Conservation (phyloP, 2,113 vertebrate genomes). For the Macaca mulatta region DNA sequence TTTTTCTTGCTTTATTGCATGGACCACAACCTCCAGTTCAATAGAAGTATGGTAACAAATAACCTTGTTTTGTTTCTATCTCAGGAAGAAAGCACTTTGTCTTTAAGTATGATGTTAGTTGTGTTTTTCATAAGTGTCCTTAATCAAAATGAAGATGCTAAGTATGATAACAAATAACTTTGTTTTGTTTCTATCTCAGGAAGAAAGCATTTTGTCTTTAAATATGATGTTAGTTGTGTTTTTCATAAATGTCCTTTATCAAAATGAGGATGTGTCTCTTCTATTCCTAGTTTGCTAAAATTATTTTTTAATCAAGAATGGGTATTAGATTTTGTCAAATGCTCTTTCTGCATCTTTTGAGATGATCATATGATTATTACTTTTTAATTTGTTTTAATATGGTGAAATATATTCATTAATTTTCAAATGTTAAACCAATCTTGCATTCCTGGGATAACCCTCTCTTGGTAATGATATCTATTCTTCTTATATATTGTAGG, state of each 20-base stretch:
- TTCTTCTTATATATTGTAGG: neutral
- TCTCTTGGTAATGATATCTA: neutral
- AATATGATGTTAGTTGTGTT: neutral
- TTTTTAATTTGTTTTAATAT: neutral
- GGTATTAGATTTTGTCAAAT: neutral
- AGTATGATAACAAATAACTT: neutral
- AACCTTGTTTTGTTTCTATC: neutral
- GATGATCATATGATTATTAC: neutral
- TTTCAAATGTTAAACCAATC: neutral
- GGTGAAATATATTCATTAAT: neutral
- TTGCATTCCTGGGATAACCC: neutral
- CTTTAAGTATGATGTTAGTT: neutral
- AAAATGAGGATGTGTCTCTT: neutral
- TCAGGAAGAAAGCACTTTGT: neutral
- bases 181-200: neutral
- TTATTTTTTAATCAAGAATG: neutral
- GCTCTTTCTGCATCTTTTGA: neutral
- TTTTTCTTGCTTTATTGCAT: neutral
- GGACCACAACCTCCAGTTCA: neutral
- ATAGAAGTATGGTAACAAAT: neutral
- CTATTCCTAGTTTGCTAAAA: neutral
- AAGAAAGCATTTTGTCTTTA: neutral
- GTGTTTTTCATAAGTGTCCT: neutral
- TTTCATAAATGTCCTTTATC: neutral
- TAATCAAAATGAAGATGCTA: neutral